Evolutionary conservation across 1,140 invertebrate genomes (phyloP).

Genomic region (Hyles vespertilio): DNA sequence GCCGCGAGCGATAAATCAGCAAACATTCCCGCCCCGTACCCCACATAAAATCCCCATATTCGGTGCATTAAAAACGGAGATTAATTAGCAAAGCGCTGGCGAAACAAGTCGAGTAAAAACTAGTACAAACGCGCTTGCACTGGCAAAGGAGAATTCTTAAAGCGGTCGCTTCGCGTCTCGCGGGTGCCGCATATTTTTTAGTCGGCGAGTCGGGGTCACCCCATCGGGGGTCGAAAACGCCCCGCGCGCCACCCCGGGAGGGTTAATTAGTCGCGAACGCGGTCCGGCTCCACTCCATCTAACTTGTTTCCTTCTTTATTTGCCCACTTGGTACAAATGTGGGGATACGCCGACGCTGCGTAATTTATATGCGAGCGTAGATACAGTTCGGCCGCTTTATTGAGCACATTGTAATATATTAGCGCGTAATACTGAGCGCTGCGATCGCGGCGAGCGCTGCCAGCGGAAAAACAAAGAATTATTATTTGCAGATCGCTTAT

Average conservation of each 20-base stretch:
- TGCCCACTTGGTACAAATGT: conserved; percentile 71
- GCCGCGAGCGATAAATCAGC: too few species aligned
- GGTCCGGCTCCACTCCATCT: conserved; percentile 67
- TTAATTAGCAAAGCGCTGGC: background rate
- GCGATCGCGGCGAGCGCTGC: too few species aligned
- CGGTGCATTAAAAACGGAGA: too few species aligned
- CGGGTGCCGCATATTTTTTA: conserved; percentile 61
- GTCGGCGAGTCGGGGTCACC: conserved; percentile 25
- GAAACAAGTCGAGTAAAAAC: conserved; percentile 4
- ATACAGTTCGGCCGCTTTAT: conserved; percentile 3
- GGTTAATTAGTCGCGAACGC: conserved; percentile 72
- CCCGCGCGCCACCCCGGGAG: conserved; percentile 33
- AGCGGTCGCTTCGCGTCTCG: conserved; percentile 45
- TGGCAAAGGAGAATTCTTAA: conserved; percentile 48
- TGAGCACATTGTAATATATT: conserved; percentile 4
- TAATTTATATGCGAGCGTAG: conserved; percentile 4
- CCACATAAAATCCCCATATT: too few species aligned
- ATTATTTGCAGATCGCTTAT: too few species aligned
- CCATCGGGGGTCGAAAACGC: conserved; percentile 31
- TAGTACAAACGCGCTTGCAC: conserved; percentile 17
- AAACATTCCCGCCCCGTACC: too few species aligned
- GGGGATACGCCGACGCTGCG: conserved; percentile 26
- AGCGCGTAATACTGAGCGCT: too few species aligned
- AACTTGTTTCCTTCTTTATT: conserved; percentile 73
- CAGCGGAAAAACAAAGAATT: too few species aligned